Conservation (phyloP, 2,113 vertebrate genomes). For the Oceanites oceanicus region DNA sequence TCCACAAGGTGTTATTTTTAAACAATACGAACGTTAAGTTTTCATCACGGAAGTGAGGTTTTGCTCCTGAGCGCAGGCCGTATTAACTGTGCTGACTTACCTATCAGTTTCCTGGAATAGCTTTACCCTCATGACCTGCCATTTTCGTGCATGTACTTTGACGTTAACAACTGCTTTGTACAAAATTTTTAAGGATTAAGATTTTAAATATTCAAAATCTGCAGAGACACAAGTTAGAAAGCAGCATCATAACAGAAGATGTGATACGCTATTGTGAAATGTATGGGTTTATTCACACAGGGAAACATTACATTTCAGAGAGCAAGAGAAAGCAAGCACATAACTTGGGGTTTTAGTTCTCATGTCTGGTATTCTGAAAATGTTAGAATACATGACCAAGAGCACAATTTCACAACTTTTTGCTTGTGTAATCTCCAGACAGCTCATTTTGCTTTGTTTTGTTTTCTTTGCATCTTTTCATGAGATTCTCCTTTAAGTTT, state of each 20-base stretch:
- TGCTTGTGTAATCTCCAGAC: background rate
- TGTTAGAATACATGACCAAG: background rate
- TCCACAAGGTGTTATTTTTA: background rate
- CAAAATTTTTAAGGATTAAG: background rate
- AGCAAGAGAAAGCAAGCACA: background rate
- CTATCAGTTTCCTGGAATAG: background rate
- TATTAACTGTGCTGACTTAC: background rate
- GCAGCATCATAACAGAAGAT: background rate
- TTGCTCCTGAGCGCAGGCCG: fast-evolving
- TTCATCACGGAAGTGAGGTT: background rate
- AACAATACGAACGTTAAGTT: background rate
- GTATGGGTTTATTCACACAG: background rate
- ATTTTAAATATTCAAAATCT: background rate
- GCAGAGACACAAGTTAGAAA: background rate
- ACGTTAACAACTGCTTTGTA: background rate
- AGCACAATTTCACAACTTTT: background rate
- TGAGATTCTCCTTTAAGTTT: background rate
- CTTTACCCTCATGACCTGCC: background rate
- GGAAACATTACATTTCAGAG: background rate
- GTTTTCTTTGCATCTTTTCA: background rate
- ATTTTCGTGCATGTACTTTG: background rate
- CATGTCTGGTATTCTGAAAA: background rate
- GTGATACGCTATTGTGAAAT: background rate
- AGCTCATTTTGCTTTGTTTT: background rate
- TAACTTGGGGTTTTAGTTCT: background rate